These are phyloP conservation scores for Synanthedon andrenaeformis DNA, from an alignment of 2,888 invertebrate genomes.

Conservation along the genomic window DNA sequence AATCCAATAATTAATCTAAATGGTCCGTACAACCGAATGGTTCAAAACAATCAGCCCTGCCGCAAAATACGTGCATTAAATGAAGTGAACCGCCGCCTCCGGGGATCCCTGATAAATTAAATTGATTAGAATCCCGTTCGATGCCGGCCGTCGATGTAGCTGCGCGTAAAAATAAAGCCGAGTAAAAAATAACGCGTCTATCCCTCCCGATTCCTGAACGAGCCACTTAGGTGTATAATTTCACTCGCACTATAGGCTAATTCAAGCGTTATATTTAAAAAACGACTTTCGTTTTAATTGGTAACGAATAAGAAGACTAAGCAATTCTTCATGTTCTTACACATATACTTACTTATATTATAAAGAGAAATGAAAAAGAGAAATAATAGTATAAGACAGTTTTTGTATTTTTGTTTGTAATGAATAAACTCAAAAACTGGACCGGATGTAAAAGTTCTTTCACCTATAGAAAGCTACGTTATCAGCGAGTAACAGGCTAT, in stretches of 20 bases:
- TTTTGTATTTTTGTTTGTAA: no score
- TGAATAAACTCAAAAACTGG: no score
- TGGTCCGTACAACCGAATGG: constrained; percentile 69
- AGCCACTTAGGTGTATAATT: constrained; percentile 27
- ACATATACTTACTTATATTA: no score
- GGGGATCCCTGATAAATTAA: constrained; percentile 70
- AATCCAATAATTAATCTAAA: constrained; percentile 71
- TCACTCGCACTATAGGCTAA: constrained; percentile 2
- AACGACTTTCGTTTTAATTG: no score
- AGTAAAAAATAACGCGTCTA: constrained; percentile 57
- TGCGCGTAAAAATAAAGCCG: constrained; percentile 59
- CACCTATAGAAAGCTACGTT: no score
- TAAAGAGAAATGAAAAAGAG: no score
- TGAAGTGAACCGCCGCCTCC: constrained; percentile 69
- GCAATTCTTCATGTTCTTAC: no score
- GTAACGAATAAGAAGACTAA: no score
- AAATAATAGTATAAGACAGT: no score
- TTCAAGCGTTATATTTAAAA: background rate
- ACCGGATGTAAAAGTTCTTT: no score
- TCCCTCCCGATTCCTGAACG: constrained; percentile 37
- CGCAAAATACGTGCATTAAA: constrained; percentile 72
- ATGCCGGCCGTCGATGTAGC: constrained; percentile 56
- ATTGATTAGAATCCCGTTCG: constrained; percentile 70
- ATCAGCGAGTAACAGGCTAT: no score
- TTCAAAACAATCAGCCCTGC: constrained; percentile 69